phyloP scores from a whole-genome alignment of 2,888 invertebrate species.

The Lepeophtheirus nordmannii region DNA sequence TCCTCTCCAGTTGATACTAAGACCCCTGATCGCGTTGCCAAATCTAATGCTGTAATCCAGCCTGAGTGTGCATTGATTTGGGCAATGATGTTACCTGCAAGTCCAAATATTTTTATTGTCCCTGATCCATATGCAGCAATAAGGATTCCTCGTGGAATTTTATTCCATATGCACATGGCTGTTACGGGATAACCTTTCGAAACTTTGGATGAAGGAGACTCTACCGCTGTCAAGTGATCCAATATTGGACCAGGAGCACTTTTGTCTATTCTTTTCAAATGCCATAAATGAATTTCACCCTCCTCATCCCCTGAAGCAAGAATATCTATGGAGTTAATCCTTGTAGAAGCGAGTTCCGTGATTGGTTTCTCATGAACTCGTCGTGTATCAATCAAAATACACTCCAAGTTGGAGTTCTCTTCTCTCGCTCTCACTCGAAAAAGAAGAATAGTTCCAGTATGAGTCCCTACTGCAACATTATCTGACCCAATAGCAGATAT shows the following conservation, averaged over 20 bases:
- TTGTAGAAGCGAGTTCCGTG: conserved; percentile 7
- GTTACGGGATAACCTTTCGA: conserved; percentile 7
- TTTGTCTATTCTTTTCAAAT: not conserved
- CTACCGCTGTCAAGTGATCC: not conserved
- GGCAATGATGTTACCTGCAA: conserved; percentile 7
- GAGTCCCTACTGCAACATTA: conserved; percentile 9
- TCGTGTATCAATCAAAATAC: not conserved
- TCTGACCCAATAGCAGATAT: conserved; percentile 8
- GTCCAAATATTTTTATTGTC: not conserved
- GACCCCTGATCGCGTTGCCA: conserved; percentile 2
- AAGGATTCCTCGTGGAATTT: conserved; percentile 11
- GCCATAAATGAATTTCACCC: conserved; percentile 7
- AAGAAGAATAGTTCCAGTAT: conserved; percentile 14
- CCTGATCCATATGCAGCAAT: conserved; percentile 4
- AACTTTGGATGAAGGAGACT: not conserved
- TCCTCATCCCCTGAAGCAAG: conserved; percentile 14
- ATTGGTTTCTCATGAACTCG: conserved; percentile 4
- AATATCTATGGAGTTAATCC: not conserved
- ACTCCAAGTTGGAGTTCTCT: not conserved
- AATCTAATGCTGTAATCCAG: conserved; percentile 14
- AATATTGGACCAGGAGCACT: not conserved
- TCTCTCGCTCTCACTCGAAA: not conserved
- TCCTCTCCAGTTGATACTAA: conserved; percentile 6
- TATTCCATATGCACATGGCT: conserved; percentile 17
- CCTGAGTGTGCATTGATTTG: conserved; percentile 9